Base-by-base conservation (phyloP, 2,113 vertebrate species). In the Baryphthengus martii region DNA sequence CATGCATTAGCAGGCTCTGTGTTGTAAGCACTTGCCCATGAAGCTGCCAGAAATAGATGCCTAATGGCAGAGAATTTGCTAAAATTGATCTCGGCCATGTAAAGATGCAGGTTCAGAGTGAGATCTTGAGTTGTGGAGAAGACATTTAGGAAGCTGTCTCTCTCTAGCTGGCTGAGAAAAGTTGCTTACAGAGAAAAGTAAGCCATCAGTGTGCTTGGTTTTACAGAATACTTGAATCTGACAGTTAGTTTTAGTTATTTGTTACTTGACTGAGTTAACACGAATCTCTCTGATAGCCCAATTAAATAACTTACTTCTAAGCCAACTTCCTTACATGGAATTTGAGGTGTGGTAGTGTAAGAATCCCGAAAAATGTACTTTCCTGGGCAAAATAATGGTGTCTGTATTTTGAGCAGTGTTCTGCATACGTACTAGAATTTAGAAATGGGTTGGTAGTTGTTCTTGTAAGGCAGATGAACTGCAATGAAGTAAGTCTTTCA, bases 41-140 rank as follows among this genome's bases (percentile, higher is more conserved):
- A 80, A 95, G 74, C 94, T 95, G 89, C 92, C 96, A 95, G 90
- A 94, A 97, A 95, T 88, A 96, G 93, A 96, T 87, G 56, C 72
- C 85, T 89, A 18, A 73, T 87, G 70, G 78, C 85, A 86, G 62
- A 90, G 81, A 82, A 93, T 59, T 93, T 72, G 85, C 73, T 95
- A 85, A 91, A 91, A 95, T 85, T 58, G 25, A 80, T 66, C 59
- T 67, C 88, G 40, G 35, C 71, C 72, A 1, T 84, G 47, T 91
- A 37, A 79, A 77, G 92, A 40, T 74, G 85, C 56, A 66, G 59
- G 66, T 78, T 40, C 44, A 55, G 70, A 71, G 37, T 67, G 65
- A 86, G 95, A 55, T 80, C 44, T 89, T 8, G 6, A 35, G 47
- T n/a, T 61, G 39, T 6, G 9, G 55, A 73, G 59, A 63, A 56